Base-by-base conservation (phyloP, 2,888 invertebrate genomes). In the Drosophila yooni region DNA sequence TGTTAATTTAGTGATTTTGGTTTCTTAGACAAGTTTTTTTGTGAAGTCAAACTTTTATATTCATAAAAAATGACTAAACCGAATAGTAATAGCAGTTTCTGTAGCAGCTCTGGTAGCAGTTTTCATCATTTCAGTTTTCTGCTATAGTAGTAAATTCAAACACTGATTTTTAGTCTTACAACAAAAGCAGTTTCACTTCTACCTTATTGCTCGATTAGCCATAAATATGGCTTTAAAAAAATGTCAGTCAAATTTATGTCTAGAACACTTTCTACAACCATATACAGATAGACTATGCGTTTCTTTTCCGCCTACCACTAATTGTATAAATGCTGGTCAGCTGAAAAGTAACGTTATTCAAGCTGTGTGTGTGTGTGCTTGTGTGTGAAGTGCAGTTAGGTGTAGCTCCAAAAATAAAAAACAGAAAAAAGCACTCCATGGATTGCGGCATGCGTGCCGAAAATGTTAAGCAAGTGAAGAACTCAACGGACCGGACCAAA, bases 211-310 rank as follows among this genome's bases (percentile, higher is more conserved):
- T 18, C 38, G 15, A 10, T 15, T 50, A 29, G n/a, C 48, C 48
- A 69, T 59, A 68, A n/a, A 21, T 27, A 18, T 21, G 4, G 13
- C 11, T 8, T 31, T 11, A 15, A 46, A 7, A 11, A 40, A 52
- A 51, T 18, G 2, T n/a, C 27, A 36, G n/a, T 15, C 34, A 59
- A 58, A 36, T 43, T 40, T 40, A 60, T 50, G 65, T 53, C 58
- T 67, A 89, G 86, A 87, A 88, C 74, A 88, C 86, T 87, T 87
- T 87, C 86, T 88, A 89, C 38, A 70, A 31, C 85, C 86, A 71
- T 69, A 69, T 71, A 27, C 21, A 57, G 70, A 3, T 31, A 15
- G 7, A 31, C 3, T 18, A 29, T 27, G 25, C 59, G 33, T 70
- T 59, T 56, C 51, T 65, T 61, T 56, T 43, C 63, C 54, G 65